Evolutionary conservation across 2,113 vertebrate genomes (phyloP).

Genomic region (Cavia aperea): DNA sequence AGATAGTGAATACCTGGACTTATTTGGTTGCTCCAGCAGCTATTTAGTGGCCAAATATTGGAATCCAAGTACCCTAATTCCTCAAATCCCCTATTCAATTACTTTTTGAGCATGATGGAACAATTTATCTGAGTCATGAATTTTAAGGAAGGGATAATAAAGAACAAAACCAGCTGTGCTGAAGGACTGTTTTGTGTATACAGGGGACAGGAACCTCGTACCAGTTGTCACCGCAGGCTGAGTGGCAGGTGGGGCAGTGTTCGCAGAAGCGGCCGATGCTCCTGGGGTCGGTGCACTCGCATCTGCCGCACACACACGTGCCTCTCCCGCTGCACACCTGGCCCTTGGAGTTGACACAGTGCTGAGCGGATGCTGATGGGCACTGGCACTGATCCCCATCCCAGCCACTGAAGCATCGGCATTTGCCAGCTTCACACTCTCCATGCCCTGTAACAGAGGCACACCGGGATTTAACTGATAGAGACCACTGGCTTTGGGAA

Average conservation of each 20-base stretch:
- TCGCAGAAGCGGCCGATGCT: slow-evolving; percentile 89
- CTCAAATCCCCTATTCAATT: neutral
- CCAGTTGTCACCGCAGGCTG: slow-evolving; percentile 87
- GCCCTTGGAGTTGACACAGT: slow-evolving; percentile 83
- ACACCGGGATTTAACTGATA: neutral
- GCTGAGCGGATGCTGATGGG: slow-evolving; percentile 75
- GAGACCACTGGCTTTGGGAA: neutral
- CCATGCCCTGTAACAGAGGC: slow-evolving; percentile 82
- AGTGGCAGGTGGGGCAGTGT: slow-evolving; percentile 85
- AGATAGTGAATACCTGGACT: neutral
- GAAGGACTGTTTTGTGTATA: neutral
- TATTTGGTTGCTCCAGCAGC: neutral
- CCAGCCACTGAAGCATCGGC: slow-evolving; percentile 87
- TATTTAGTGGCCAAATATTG: neutral
- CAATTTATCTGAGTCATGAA: neutral
- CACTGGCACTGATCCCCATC: slow-evolving; percentile 90
- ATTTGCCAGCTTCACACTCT: slow-evolving; percentile 86
- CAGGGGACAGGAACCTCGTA: slow-evolving; percentile 69
- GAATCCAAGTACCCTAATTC: neutral
- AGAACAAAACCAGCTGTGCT: neutral
- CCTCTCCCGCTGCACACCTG: slow-evolving; percentile 88
- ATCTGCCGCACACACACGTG: slow-evolving; percentile 87
- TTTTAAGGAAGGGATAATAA: neutral
- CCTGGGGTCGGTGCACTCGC: slow-evolving; percentile 84
- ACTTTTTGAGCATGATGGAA: neutral